These are phyloP conservation scores for Bubo bubo DNA, from an alignment of 2,113 vertebrate species.

Conservation along the genomic window DNA sequence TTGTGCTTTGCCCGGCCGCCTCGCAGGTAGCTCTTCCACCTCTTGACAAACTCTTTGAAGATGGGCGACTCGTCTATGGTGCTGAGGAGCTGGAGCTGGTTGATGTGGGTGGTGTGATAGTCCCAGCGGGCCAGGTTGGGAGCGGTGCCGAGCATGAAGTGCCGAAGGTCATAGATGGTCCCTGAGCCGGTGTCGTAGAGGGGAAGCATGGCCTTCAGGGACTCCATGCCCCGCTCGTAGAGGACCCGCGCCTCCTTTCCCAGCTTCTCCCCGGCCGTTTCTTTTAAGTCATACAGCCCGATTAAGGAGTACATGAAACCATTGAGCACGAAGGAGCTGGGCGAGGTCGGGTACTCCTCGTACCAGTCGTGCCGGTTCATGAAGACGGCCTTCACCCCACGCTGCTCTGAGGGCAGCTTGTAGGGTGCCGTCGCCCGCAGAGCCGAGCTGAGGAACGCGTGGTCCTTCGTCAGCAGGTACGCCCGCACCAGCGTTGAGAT, in stretches of 20 bases:
- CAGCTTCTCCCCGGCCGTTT: conserved; percentile 87
- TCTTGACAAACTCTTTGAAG: conserved; percentile 90
- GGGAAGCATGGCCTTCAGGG: conserved; percentile 95
- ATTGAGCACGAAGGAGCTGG: conserved; percentile 96
- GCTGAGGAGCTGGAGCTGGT: conserved; percentile 94
- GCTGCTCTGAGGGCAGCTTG: conserved; percentile 87
- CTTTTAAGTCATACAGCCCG: conserved; percentile 92
- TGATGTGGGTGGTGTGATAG: conserved; percentile 99
- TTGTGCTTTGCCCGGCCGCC: conserved; percentile 97
- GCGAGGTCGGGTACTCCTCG: conserved; percentile 94
- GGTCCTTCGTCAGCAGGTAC: conserved; percentile 90
- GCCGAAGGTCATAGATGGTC: conserved; percentile 94
- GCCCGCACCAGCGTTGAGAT: conserved; percentile 95
- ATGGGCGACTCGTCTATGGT: conserved; percentile 88
- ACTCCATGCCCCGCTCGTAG: conserved; percentile 91
- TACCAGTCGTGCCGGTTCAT: conserved; percentile 97
- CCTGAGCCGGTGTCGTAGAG: conserved; percentile 96
- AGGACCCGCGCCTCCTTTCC: conserved; percentile 86
- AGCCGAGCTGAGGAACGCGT: conserved; percentile 85
- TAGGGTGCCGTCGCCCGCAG: conserved; percentile 89
- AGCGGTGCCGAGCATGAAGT: conserved; percentile 92
- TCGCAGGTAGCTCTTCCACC: conserved; percentile 96
- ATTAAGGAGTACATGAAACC: conserved; percentile 97
- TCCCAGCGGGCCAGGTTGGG: conserved; percentile 99
- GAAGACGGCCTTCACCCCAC: conserved; percentile 93